Conservation (phyloP, 2,113 vertebrate species). For the Trichomycterus rosablanca region DNA sequence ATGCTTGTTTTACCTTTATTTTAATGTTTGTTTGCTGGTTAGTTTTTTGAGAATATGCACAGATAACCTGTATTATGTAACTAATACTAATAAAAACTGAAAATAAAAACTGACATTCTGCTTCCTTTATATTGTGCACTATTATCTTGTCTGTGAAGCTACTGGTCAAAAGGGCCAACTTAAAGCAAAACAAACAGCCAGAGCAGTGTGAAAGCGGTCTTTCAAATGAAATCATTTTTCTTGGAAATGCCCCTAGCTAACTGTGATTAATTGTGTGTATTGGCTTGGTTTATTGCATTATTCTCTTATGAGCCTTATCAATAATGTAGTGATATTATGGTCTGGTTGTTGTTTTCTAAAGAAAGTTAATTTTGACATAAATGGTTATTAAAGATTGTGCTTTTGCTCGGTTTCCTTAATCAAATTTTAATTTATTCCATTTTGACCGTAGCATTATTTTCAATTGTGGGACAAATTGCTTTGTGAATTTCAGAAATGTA, state of each 20-base stretch:
- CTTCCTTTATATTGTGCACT: constrained; percentile 18
- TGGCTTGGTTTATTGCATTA: constrained; percentile 56
- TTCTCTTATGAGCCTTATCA: constrained; percentile 49
- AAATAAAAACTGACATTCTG: constrained; percentile 7
- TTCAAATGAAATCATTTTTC: constrained; percentile 63
- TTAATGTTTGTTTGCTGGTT: too few relatives aligned
- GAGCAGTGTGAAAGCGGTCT: constrained; percentile 48
- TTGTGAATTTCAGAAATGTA: too few relatives aligned
- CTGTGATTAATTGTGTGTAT: constrained; percentile 63
- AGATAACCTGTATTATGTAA: too few relatives aligned
- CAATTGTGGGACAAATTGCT: too few relatives aligned
- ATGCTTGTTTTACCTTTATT: too few relatives aligned
- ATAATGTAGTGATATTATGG: constrained; percentile 45
- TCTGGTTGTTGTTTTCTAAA: constrained; percentile 14
- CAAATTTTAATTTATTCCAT: constrained; percentile 36
- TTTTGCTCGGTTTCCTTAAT: constrained; percentile 33
- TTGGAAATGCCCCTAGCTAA: constrained; percentile 50
- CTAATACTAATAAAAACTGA: not conserved
- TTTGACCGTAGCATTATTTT: constrained; percentile 31
- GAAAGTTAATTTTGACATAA: constrained; percentile 34
- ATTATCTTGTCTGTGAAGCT: constrained; percentile 21
- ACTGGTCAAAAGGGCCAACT: constrained; percentile 47
- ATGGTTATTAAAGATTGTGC: constrained; percentile 35
- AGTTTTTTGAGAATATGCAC: too few relatives aligned
- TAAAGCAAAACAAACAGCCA: constrained; percentile 44